A percentile compares a stretch with the other conserved stretches of the same genome.
Evolutionary conservation across 2,888 invertebrate species (phyloP).

Genomic region (Pyrrhia umbra): DNA sequence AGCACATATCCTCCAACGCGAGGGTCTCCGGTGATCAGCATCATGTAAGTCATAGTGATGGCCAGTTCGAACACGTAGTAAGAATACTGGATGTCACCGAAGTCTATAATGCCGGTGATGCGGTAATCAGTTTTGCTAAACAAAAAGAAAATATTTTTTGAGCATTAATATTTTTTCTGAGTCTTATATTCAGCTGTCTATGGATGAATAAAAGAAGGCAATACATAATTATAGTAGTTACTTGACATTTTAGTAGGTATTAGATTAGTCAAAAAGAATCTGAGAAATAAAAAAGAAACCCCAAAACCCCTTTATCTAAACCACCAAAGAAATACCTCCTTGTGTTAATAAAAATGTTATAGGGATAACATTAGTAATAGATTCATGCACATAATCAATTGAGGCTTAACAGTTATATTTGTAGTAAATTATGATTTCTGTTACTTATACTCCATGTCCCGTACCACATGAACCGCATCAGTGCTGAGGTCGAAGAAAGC

Average conservation of each 20-base stretch:
- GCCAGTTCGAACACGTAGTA: conserved; percentile 96
- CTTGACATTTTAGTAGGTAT: too few species aligned
- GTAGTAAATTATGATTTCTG: neutral
- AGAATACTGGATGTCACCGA: conserved; percentile 94
- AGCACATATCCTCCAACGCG: conserved; percentile 92
- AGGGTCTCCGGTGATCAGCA: conserved; percentile 91
- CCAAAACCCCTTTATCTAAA: too few species aligned
- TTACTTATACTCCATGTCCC: conserved; percentile 12
- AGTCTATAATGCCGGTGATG: conserved; percentile 95
- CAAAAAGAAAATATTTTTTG: too few species aligned
- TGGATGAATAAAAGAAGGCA: too few species aligned
- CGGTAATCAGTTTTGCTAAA: conserved; percentile 86
- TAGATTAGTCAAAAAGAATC: too few species aligned
- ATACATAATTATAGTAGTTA: too few species aligned
- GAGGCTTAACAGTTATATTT: neutral
- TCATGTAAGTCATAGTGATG: conserved; percentile 95
- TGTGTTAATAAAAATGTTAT: neutral
- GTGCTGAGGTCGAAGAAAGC: conserved; percentile 58
- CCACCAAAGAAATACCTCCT: neutral
- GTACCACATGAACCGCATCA: conserved; percentile 4
- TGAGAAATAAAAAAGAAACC: too few species aligned
- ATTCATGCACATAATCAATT: neutral
- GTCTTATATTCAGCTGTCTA: neutral
- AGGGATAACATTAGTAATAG: neutral
- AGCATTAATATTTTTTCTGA: too few species aligned